Conservation (phyloP, 2,888 invertebrate genomes). For the Cheilosia pagana region DNA sequence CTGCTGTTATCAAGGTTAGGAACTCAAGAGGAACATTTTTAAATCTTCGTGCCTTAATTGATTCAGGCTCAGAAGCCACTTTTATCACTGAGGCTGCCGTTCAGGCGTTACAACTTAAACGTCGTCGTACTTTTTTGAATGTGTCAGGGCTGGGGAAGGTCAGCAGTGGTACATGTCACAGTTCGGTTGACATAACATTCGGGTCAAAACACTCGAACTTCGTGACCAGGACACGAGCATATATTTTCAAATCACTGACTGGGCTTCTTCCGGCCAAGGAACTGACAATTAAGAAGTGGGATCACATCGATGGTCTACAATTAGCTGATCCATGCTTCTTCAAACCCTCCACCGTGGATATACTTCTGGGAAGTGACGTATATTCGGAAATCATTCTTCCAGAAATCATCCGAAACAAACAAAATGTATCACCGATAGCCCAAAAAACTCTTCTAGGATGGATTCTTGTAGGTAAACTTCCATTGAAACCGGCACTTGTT, state of each 20-base stretch:
- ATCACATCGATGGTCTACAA: constrained; percentile 15
- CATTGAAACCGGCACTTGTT: too few relatives aligned
- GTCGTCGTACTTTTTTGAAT: constrained; percentile 5
- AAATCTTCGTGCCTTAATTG: constrained; percentile 22
- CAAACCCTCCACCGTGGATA: constrained; percentile 5
- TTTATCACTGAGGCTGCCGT: constrained; percentile 21
- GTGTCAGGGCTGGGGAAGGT: constrained; percentile 29
- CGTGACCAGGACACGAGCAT: constrained; percentile 1
- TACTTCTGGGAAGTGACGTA: too few relatives aligned
- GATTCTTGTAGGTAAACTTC: too few relatives aligned
- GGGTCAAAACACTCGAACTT: constrained; percentile 13
- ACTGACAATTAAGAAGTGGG: constrained; percentile 8
- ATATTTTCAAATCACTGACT: constrained; percentile 19
- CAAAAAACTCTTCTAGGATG: too few relatives aligned
- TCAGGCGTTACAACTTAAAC: not conserved
- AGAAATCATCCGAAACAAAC: too few relatives aligned
- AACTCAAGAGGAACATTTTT: not conserved
- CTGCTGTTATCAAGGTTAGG: constrained; percentile 17
- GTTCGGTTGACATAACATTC: constrained; percentile 15
- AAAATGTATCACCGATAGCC: too few relatives aligned
- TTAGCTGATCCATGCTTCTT: constrained; percentile 25
- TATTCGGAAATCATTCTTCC: too few relatives aligned
- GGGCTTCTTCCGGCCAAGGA: too few relatives aligned
- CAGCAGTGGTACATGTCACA: constrained; percentile 16
- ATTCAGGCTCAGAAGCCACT: constrained; percentile 23